Evolutionary conservation across 2,797 vertebrate species (phyloP), one percentile per base, ranked within the genome.

Genomic region (Momotus momota): DNA sequence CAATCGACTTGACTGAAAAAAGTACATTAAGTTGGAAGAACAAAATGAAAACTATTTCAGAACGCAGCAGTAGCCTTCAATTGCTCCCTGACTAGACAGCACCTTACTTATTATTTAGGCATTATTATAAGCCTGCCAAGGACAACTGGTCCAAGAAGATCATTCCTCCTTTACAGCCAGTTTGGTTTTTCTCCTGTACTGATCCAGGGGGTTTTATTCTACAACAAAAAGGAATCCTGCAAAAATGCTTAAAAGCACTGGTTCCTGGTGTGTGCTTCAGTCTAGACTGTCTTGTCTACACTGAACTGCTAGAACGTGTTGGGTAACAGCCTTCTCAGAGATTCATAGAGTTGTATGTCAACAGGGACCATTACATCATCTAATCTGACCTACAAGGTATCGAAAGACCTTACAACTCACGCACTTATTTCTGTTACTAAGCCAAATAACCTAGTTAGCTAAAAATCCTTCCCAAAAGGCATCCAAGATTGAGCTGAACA

Each of bases 21-120:
- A 40, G 25, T 40, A n/a, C 40, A 54, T 31, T 54, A 79, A 70
- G 25, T 55, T 92, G 87, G 80, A 96, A 90, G 73, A 93, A 81
- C 48, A 90, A 86, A 94, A 93, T 72, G 54, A 95, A 93, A 83
- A 38, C 41, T 71, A 33, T 88, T 96, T 94, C 74, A 94, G 77
- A 86, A 92, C 49, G n/a, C 23, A 82, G 60, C 54, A 72, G 70
- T 55, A 78, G 29, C 67, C 94, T 95, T 86, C 81, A 92, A 12
- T 55, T 69, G 45, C 67, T 93, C 82, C 58, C 46, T 86, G 57
- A 74, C 83, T 60, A 86, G 78, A 94, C 60, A 84, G 45, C 94
- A 96, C 85, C 77, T 93, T 90, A 49, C 38, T 82, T 79, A 14
- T 58, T 93, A 64, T 82, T 94, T 78, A 79, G 84, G 72, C 54